These are phyloP conservation scores for Podocnemis expansa DNA, from an alignment of 2,113 vertebrate species.

Conservation along the genomic window DNA sequence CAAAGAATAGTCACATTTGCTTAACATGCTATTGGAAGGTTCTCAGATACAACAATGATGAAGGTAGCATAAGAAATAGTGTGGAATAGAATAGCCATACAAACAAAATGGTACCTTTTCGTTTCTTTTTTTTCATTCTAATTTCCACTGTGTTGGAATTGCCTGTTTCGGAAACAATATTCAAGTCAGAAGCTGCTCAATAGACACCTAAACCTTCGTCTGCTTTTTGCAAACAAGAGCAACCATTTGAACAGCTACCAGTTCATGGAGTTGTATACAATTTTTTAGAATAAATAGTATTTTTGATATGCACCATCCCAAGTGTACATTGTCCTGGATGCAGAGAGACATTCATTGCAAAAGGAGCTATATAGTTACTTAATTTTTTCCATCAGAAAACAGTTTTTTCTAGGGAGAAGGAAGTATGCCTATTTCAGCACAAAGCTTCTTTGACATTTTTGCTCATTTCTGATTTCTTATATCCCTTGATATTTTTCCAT, in stretches of 20 bases:
- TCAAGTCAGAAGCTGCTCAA: slow-evolving; percentile 1
- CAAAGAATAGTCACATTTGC: not conserved
- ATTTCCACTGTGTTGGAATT: not conserved
- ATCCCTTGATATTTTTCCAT: not conserved
- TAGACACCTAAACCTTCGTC: not conserved
- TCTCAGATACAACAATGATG: not conserved
- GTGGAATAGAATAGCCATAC: not conserved
- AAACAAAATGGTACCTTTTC: slow-evolving; percentile 35
- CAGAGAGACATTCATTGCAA: not conserved
- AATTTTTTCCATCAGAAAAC: not conserved
- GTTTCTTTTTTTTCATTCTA: slow-evolving; percentile 19
- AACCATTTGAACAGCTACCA: not conserved
- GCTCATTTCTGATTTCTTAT: not conserved
- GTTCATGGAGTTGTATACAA: not conserved
- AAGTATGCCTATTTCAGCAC: not conserved
- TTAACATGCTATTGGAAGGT: not conserved
- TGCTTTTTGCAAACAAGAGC: slow-evolving; percentile 1
- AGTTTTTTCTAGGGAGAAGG: not conserved
- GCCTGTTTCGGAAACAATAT: not conserved
- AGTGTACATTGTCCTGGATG: not conserved
- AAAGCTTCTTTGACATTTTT: not conserved
- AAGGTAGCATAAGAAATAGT: not conserved
- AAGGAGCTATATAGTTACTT: not conserved
- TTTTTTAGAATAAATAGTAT: not conserved
- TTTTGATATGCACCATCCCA: not conserved